Conservation (phyloP, 2,888 invertebrate species). For the Ophioninae sp. region DNA sequence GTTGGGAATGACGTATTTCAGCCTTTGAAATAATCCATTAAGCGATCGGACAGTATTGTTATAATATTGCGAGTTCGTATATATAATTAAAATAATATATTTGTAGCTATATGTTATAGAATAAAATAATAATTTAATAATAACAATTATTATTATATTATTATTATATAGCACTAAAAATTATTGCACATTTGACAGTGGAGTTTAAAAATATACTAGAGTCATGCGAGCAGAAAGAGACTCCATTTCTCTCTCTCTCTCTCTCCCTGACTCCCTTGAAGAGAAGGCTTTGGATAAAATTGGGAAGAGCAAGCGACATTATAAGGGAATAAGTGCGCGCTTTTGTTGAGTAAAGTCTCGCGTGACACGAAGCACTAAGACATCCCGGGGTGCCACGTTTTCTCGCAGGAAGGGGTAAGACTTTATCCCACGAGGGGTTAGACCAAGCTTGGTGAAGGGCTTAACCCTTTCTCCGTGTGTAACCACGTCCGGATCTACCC, state of each 20-base stretch:
- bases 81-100: no score
- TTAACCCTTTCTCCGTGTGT: slow-evolving; percentile 29
- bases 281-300: slow-evolving; percentile 16
- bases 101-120: no score
- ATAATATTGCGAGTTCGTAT: no score
- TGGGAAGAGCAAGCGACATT: slow-evolving; percentile 24
- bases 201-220: background rate
- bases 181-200: background rate
- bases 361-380: slow-evolving; percentile 56
- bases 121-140: no score
- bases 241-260: background rate
- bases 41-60: no score
- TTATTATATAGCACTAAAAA: no score
- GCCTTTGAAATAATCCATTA: no score
- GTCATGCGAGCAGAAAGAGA: background rate
- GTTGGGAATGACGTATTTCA: no score
- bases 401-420: slow-evolving; percentile 23
- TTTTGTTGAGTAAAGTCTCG: slow-evolving; percentile 45
- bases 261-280: background rate
- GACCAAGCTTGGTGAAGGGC: slow-evolving; percentile 17
- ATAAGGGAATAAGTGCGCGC: slow-evolving; percentile 10
- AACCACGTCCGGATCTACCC: slow-evolving; percentile 40
- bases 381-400: slow-evolving; percentile 43
- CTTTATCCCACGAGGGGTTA: slow-evolving; percentile 49
- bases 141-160: no score